Base-by-base conservation (phyloP, 2,888 invertebrate genomes). In the Torymus aiolomorphi region DNA sequence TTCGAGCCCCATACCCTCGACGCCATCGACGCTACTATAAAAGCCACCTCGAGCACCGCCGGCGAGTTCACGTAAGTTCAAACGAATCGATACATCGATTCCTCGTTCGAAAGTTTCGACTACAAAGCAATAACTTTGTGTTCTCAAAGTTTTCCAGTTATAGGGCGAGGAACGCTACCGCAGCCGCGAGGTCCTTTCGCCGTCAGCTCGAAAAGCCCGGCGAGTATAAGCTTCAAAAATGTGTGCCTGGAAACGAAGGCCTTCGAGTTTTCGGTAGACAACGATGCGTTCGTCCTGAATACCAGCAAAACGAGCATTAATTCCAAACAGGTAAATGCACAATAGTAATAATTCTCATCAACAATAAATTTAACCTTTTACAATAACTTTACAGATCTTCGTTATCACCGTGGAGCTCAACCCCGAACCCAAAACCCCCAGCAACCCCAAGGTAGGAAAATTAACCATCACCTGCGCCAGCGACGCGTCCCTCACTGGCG, bases 161-260 rank as follows among this genome's bases (percentile, higher is more conserved):
- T 85, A 8, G 88, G 85, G 1, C 81, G 77, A 8, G 83, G 81
- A 20, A 76, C 76, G 0, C 70, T 82, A 10, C 88, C 88, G 0
- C 85, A 86, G 65, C 87, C 88, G 14, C 84, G 82, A 80, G 88
- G 88, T 5, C 88, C 88, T 0, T 86, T 87, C 14, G 67, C 77
- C 0, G 31, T 86, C 3, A 80, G 76, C 0, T n/a, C 14, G 8
- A 67, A 82, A 4, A 42, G 67, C 18, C 72, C 85, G 0, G 66
- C 78, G 13, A 63, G 49, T 14, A 85, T 88, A 62, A 57, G 51
- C 3, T 88, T 88, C 18, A 87, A 86, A 72, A 88, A 88, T 75
- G 75, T 88, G 8, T 88, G 86, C 49, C 66, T 77, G 24, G 82
- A 84, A 56, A 56, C 51, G 1, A 86, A 84, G 62, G 83, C 79